phyloP scores from a whole-genome alignment of 64 coral and sea anemone species.

The Catalaphyllia jardinei region DNA sequence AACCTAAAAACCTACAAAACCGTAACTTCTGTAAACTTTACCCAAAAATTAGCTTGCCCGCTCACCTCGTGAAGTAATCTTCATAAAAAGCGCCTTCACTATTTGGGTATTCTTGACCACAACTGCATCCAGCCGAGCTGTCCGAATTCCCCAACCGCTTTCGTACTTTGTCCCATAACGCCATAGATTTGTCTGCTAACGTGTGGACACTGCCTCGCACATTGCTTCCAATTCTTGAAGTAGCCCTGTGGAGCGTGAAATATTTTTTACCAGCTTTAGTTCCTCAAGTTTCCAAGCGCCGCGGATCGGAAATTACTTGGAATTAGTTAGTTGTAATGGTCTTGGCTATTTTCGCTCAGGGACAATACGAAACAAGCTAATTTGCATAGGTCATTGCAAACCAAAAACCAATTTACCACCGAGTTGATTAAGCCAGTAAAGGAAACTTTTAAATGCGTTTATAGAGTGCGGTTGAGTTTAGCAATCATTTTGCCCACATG shows the following conservation, averaged over 20 bases:
- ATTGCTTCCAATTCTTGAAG: constrained; percentile 69
- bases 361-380: constrained; percentile 36
- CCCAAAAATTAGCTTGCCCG: background rate
- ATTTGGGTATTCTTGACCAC: constrained; percentile 69
- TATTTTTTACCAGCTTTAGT: constrained; percentile 2
- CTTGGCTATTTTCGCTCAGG: constrained; percentile 15
- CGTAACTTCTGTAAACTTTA: constrained; percentile 47
- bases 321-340: constrained; percentile 23
- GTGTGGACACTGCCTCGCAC: constrained; percentile 58
- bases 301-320: constrained; percentile 5
- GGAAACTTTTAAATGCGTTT: constrained; percentile 52
- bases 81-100: constrained; percentile 70
- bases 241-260: constrained; percentile 51
- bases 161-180: constrained; percentile 74
- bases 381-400: constrained; percentile 30
- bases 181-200: constrained; percentile 69
- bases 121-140: constrained; percentile 51
- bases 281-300: constrained; percentile 26
- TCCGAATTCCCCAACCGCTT: constrained; percentile 66
- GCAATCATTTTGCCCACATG: constrained; percentile 35
- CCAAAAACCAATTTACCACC: constrained; percentile 8
- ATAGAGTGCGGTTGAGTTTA: constrained; percentile 47
- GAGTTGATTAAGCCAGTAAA: constrained; percentile 23
- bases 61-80: constrained; percentile 80
- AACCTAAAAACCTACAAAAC: constrained; percentile 34